Conservation (phyloP, 2,113 vertebrate species). For the Smithornis capensis region DNA sequence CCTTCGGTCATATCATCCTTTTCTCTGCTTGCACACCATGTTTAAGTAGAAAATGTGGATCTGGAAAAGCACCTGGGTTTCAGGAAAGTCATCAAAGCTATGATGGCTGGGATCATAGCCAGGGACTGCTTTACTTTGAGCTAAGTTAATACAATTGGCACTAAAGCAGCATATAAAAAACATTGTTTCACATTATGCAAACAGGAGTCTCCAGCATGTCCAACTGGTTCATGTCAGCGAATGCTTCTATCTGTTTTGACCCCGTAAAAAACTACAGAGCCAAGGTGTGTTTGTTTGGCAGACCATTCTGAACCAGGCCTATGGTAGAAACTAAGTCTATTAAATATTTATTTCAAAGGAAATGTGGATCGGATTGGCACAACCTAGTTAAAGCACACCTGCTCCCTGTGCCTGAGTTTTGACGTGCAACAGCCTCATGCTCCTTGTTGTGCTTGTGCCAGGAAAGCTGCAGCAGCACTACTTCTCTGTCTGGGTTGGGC, state of each 20-base stretch:
- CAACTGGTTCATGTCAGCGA: background rate
- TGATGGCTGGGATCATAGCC: background rate
- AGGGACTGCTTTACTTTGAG: background rate
- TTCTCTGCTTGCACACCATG: background rate
- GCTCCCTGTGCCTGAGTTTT: background rate
- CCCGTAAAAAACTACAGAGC: background rate
- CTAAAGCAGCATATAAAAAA: background rate
- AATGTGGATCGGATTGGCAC: background rate
- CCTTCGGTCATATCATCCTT: background rate
- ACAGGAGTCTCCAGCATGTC: background rate
- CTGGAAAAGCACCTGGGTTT: background rate
- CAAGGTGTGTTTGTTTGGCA: background rate
- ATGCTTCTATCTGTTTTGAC: background rate
- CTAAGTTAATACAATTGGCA: background rate
- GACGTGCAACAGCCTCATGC: accelerated
- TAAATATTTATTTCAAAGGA: background rate
- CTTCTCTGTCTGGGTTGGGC: background rate
- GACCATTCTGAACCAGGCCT: background rate
- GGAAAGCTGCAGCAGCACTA: background rate
- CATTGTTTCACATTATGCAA: background rate
- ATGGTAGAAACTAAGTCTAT: background rate
- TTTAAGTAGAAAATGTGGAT: constrained; percentile 1
- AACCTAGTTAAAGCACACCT: background rate
- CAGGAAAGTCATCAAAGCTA: background rate
- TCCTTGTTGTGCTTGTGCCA: background rate